Evolutionary conservation across 2,888 invertebrate species (phyloP), one percentile per base, ranked within the genome.

Genomic region (Leucoma salicis): DNA sequence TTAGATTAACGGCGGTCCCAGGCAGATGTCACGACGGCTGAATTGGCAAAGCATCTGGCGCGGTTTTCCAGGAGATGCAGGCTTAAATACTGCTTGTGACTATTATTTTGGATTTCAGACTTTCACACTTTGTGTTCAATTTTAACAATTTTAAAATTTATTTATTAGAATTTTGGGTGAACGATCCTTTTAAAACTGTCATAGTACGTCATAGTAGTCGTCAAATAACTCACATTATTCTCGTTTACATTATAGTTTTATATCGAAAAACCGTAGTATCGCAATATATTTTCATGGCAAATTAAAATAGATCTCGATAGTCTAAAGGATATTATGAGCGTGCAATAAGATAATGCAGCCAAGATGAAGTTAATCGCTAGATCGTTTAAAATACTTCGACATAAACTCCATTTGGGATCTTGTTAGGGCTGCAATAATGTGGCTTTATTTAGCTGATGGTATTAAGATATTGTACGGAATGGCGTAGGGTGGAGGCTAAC

Each of bases 321-420:
- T 39, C 40, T 14, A 35, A 35, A 39, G 40, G 32, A 50, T 57
- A 51, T 46, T 53, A 58, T 61, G 57, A 45, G 31, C 34, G 13
- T 24, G 35, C 47, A 46, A 53, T 46, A 43, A 46, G 45, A 53
- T 48, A 41, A 46, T 53, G 37, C 44, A 27, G 18, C 24, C 10
- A 31, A 37, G 35, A 42, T 40, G 38, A 31, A 25, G 27, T 10
- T 35, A 31, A 36, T 27, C 14, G 7, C 11, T 27, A 18, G 33
- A 11, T 29, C 14, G 29, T 38, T 38, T 18, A 29, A 15, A 35
- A 24, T 40, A 31, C 34, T 15, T 40, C 12, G 14, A 18, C 28
- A 11, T 27, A 29, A 29, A 29, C 13, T 29, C 13, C 14, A 29
- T 29, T 21, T 6, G 6, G 21, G 21, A 8, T n/a, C 16, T 14